These are phyloP conservation scores for Apostichopus californicus DNA, from an alignment of 35 echinoderm and acorn worm species.

Conservation along the genomic window DNA sequence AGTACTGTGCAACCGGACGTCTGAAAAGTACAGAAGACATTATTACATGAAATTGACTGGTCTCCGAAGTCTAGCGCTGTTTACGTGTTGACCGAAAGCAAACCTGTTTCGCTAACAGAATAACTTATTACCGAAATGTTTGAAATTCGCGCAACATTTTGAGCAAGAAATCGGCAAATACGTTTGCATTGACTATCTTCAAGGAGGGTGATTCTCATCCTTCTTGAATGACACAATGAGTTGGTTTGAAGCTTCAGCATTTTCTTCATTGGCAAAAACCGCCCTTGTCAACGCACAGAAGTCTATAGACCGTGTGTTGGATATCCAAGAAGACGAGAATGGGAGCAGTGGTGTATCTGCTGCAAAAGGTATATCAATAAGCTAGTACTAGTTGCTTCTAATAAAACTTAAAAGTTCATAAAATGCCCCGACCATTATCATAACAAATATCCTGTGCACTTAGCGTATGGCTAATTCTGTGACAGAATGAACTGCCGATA, in stretches of 20 bases:
- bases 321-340: slow-evolving; percentile 81
- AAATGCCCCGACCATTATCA: no score
- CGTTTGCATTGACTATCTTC: neutral
- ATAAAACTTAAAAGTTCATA: no score
- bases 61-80: neutral
- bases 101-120: neutral
- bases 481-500: no score
- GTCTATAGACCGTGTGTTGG: slow-evolving; percentile 91
- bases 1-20: no score
- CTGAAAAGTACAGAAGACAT: no score
- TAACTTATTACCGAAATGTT: neutral
- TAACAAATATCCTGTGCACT: no score
- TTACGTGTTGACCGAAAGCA: slow-evolving; percentile 1
- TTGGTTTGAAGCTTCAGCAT: slow-evolving; percentile 89
- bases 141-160: neutral
- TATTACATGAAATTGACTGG: slow-evolving; percentile 5
- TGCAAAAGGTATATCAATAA: neutral
- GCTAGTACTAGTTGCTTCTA: no score
- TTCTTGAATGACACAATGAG: slow-evolving; percentile 70
- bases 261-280: slow-evolving; percentile 85
- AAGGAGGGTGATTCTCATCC: slow-evolving; percentile 13
- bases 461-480: no score
- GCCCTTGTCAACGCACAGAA: slow-evolving; percentile 94
- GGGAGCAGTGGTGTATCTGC: neutral
- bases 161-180: neutral